These are phyloP conservation scores for Smithornis capensis DNA, from an alignment of 2,113 vertebrate genomes.

Conservation along the genomic window DNA sequence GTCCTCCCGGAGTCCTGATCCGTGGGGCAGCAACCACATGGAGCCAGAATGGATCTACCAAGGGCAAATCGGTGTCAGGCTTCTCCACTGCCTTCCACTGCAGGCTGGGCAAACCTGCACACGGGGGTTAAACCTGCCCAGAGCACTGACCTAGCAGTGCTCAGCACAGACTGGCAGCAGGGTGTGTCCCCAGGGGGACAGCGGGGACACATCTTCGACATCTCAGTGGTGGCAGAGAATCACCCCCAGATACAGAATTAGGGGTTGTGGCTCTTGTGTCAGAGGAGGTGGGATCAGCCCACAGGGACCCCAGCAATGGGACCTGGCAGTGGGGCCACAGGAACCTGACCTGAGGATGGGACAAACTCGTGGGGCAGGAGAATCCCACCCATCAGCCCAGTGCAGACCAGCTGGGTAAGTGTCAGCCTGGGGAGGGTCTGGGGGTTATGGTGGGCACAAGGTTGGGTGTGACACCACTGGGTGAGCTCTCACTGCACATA, in stretches of 20 bases:
- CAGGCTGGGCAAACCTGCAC: background rate
- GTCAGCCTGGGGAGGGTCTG: background rate
- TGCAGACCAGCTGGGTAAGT: background rate
- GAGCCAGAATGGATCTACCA: accelerated
- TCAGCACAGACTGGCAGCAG: background rate
- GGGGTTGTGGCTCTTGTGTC: background rate
- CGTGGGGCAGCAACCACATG: background rate
- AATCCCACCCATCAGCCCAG: background rate
- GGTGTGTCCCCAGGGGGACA: background rate
- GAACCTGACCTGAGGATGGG: background rate
- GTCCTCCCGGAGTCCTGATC: background rate
- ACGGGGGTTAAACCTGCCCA: background rate
- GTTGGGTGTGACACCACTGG: background rate
- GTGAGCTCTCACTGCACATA: background rate
- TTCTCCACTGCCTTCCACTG: background rate
- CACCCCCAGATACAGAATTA: background rate
- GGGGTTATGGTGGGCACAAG: background rate
- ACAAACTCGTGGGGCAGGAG: background rate
- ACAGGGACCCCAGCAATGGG: background rate
- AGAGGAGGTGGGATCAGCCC: background rate
- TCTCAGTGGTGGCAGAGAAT: background rate
- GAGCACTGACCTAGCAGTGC: background rate
- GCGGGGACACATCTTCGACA: background rate
- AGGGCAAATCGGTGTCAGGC: background rate
- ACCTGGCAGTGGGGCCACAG: background rate